These are phyloP conservation scores for Trachemys scripta DNA, from an alignment of 2,113 vertebrate species.

Conservation along the genomic window DNA sequence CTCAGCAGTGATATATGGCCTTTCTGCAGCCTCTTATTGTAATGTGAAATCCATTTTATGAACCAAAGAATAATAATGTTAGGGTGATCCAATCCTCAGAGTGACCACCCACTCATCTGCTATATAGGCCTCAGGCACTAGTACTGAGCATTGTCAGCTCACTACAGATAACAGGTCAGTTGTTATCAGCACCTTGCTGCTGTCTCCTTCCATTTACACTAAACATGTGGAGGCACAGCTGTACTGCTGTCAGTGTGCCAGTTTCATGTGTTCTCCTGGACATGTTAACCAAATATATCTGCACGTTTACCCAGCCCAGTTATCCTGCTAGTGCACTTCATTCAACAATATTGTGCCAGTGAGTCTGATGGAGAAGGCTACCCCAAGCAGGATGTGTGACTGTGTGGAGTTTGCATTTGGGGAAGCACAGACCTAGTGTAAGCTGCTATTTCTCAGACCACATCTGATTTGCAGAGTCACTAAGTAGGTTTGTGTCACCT, in stretches of 20 bases:
- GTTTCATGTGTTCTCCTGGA: neutral
- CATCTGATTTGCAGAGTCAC: neutral
- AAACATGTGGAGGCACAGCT: neutral
- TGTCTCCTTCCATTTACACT: neutral
- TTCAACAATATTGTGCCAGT: neutral
- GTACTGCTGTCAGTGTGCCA: neutral
- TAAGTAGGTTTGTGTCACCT: neutral
- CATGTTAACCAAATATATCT: neutral
- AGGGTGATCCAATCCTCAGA: neutral
- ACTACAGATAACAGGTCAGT: neutral
- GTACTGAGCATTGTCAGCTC: neutral
- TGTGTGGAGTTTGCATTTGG: neutral
- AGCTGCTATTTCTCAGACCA: neutral
- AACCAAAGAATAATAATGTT: neutral
- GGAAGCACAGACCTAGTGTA: neutral
- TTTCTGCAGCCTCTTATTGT: neutral
- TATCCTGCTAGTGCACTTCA: neutral
- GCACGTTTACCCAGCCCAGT: neutral
- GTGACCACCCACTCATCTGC: neutral
- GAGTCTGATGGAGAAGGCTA: neutral
- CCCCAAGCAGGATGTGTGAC: rapidly evolving
- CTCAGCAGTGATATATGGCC: neutral
- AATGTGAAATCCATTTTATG: neutral
- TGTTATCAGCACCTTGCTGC: neutral
- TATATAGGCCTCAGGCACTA: neutral